Base-by-base conservation (phyloP, 92 coral and sea anemone species). In the Zoanthus gigantus region DNA sequence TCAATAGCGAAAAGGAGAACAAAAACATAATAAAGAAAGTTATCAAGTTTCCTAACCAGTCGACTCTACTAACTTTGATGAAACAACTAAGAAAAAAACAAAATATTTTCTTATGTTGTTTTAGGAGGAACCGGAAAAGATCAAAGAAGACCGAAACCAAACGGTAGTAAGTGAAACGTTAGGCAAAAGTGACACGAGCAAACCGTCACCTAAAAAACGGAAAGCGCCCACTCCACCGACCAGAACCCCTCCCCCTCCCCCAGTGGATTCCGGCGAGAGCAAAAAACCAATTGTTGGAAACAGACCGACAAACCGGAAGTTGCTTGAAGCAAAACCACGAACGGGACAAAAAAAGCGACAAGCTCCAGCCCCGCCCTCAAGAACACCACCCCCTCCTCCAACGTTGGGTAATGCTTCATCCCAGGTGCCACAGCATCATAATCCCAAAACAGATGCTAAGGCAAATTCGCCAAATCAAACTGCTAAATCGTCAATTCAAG, bases 401-500 rank as follows among this genome's bases (percentile, higher is more conserved):
- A n/a, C 61, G 45, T 50, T 75, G 9, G 44, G 60, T 9, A 65
- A 6, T n/a, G 56, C 61, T 17, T 54, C 68, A 68, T 10, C 85
- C 46, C 69, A 77, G 28, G 68, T 2, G 46, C 48, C 72, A 80
- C 57, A 12, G 14, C 58, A 4, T 63, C 11, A 7, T 46, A 46
- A 60, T 72, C 45, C n/a, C 14, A 54, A 81, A 14, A 60, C 42
- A 66, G 47, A 42, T 23, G 14, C 60, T 81, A 54, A 12, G n/a
- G 0, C 80, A 11, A 82, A 87, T 1, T 28, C 68, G 44, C 13
- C 88, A 15, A 86, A 32, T 67, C 53, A 29, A 11, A 58, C 53
- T 72, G 77, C 23, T 50, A 90, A 91, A 67, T 82, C 89, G 13
- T 67, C 89, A 68, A 23, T 83, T 67, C 88, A 69, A 52, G 83